A percentile compares a stretch with the other conserved stretches of the same genome.
These are phyloP conservation scores for Laticauda laticaudata DNA, from an alignment of 2,113 vertebrate genomes.

Conservation along the genomic window DNA sequence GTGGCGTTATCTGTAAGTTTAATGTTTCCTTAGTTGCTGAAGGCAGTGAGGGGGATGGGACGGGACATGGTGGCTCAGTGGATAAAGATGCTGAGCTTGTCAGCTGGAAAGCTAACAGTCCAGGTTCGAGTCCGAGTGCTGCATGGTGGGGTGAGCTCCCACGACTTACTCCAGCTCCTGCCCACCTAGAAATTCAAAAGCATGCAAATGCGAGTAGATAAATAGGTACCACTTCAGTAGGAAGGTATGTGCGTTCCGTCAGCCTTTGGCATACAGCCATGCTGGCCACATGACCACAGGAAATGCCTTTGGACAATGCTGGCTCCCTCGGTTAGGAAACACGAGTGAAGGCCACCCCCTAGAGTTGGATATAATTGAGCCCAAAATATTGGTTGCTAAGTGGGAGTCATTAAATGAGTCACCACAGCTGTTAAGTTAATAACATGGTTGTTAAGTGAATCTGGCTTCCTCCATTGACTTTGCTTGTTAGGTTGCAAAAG, in stretches of 20 bases:
- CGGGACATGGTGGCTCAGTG: not conserved
- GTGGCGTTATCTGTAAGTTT: not conserved
- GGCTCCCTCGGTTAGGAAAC: too few relatives aligned
- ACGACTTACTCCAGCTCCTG: not conserved
- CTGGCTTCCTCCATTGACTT: too few relatives aligned
- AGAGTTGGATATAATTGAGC: too few relatives aligned
- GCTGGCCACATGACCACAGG: too few relatives aligned
- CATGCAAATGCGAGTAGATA: not conserved
- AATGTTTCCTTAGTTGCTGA: not conserved
- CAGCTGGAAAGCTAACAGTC: not conserved
- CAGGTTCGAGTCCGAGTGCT: accelerated
- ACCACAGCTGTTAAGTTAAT: too few relatives aligned
- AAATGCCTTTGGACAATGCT: too few relatives aligned
- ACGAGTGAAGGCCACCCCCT: too few relatives aligned
- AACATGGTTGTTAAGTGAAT: too few relatives aligned
- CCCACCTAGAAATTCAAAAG: not conserved
- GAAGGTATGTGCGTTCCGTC: not conserved
- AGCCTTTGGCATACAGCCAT: not conserved
- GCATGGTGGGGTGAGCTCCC: not conserved
- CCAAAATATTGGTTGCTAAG: not conserved
- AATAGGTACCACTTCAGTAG: not conserved
- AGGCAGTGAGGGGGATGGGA: too few relatives aligned
- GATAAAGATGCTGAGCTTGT: not conserved
- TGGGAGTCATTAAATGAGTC: not conserved
- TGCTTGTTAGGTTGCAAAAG: too few relatives aligned